phyloP scores from a whole-genome alignment of 2,888 invertebrate genomes.

The Serripes groenlandicus region DNA sequence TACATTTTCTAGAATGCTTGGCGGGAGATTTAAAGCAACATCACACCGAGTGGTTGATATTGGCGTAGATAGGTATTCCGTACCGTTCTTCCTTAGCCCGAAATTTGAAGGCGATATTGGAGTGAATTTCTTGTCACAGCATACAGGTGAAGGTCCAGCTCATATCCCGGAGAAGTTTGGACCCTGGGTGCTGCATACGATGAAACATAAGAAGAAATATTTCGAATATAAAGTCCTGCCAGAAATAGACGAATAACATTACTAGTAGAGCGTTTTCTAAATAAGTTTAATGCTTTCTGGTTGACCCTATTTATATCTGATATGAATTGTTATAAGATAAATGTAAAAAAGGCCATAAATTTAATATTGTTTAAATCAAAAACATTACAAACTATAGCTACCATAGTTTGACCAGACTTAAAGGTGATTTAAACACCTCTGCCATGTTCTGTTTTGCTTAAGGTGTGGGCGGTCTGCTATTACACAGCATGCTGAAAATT shows the following conservation, averaged over 20 bases:
- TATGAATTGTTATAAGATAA: no score
- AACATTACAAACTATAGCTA: no score
- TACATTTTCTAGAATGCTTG: slow-evolving; percentile 70
- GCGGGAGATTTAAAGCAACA: slow-evolving; percentile 71
- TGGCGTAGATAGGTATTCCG: slow-evolving; percentile 65
- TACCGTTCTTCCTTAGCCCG: slow-evolving; percentile 73
- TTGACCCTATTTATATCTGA: no score
- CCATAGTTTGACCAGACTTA: no score
- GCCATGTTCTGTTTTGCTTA: no score
- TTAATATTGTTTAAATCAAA: no score
- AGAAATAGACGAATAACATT: slow-evolving; percentile 62
- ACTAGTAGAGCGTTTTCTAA: no score
- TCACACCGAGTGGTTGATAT: slow-evolving; percentile 71
- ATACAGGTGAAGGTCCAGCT: slow-evolving; percentile 43
- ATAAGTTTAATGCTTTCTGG: no score
- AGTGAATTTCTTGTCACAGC: slow-evolving; percentile 47
- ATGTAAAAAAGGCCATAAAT: no score
- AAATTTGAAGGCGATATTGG: slow-evolving; percentile 67
- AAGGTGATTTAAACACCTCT: no score
- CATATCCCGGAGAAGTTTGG: slow-evolving; percentile 59
- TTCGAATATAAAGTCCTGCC: slow-evolving; percentile 72
- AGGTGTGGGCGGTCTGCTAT: no score
- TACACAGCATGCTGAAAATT: no score
- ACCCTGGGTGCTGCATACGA: slow-evolving; percentile 54
- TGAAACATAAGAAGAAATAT: slow-evolving; percentile 66